Evolutionary conservation across 2,797 vertebrate species (phyloP).

Genomic region (Peromyscus eremicus): DNA sequence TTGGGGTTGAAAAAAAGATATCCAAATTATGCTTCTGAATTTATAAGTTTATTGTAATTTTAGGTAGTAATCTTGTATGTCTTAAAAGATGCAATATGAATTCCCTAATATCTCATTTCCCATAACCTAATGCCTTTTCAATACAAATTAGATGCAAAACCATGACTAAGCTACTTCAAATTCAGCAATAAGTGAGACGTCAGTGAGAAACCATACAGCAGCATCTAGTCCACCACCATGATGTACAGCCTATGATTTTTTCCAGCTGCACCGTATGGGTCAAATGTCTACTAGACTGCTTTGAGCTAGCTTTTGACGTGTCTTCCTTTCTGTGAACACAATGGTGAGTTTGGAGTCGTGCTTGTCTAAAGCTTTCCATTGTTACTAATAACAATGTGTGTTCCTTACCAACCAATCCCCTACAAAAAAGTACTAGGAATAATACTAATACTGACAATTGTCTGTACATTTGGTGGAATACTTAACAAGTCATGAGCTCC

Average conservation of each 20-base stretch:
- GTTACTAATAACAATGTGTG: not conserved
- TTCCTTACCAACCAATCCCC: not conserved
- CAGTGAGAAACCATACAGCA: not conserved
- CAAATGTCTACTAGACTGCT: not conserved
- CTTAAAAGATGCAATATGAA: not conserved
- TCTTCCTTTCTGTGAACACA: not conserved
- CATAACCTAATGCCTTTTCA: not conserved
- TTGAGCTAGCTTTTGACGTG: not conserved
- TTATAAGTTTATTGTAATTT: not conserved
- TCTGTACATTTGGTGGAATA: constrained; percentile 27
- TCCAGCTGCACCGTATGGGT: rapidly evolving
- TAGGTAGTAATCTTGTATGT: not conserved
- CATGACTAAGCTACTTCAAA: not conserved
- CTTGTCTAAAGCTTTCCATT: not conserved
- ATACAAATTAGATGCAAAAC: not conserved
- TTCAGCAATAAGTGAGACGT: not conserved
- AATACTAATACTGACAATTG: constrained; percentile 58
- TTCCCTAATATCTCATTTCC: not conserved
- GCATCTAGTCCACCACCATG: not conserved
- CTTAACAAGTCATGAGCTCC: constrained; percentile 9
- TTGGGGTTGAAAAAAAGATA: not conserved
- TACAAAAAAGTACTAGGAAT: constrained; percentile 1
- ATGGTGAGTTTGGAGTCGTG: not conserved
- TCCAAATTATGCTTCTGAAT: not conserved
- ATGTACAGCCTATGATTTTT: rapidly evolving